phyloP scores from a whole-genome alignment of 1,140 invertebrate genomes.

The Maconellicoccus hirsutus region DNA sequence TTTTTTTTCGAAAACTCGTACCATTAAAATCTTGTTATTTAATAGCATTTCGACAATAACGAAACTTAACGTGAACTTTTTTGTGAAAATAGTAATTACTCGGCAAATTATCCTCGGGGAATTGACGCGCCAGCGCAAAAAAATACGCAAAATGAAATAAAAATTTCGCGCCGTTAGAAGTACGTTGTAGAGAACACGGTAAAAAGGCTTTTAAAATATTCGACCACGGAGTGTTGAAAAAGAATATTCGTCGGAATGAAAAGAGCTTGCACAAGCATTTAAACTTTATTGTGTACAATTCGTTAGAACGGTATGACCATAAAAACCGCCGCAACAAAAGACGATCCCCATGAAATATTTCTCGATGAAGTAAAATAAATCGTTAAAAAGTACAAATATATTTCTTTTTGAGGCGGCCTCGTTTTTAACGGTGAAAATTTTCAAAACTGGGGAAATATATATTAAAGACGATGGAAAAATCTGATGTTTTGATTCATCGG shows the following conservation, averaged over 20 bases:
- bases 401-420: background rate
- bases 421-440: background rate
- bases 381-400: slow-evolving; percentile 1
- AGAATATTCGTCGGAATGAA: background rate
- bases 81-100: background rate
- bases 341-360: background rate
- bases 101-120: background rate
- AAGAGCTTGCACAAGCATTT: slow-evolving; percentile 6
- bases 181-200: too few species aligned
- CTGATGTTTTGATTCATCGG: background rate
- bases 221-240: slow-evolving; percentile 2
- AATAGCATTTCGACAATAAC: too few species aligned
- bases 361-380: background rate
- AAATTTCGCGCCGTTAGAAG: too few species aligned
- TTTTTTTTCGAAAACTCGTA: too few species aligned
- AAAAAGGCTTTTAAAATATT: slow-evolving; percentile 1
- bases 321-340: slow-evolving; percentile 7
- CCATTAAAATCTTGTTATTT: too few species aligned
- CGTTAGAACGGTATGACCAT: background rate
- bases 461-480: background rate
- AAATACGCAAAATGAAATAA: background rate
- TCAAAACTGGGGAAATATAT: background rate
- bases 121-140: background rate
- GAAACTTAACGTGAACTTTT: too few species aligned
- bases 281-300: slow-evolving; percentile 5